Conservation (phyloP, 1,140 invertebrate genomes). For the Heliconius hewitsoni region DNA sequence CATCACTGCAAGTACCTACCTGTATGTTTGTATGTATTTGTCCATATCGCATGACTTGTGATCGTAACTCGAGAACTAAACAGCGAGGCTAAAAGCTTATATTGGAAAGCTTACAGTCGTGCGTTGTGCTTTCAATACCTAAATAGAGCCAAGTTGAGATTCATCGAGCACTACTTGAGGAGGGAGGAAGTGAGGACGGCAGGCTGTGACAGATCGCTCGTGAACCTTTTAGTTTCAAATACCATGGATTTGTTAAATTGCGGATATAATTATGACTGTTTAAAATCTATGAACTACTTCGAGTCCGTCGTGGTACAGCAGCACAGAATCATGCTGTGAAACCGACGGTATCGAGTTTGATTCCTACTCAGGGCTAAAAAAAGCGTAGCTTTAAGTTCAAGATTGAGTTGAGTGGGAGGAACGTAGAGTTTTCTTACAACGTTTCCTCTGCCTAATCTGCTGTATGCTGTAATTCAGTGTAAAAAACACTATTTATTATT, state of each 20-base stretch:
- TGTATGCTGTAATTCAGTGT: no score
- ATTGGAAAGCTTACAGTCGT: constrained; percentile 15
- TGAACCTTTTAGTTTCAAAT: neutral
- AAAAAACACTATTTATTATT: no score
- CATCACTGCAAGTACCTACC: neutral
- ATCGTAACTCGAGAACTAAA: constrained; percentile 8
- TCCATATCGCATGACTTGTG: neutral
- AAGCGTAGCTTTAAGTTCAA: no score
- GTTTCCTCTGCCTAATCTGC: no score
- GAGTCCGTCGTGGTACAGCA: no score
- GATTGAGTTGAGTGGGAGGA: no score
- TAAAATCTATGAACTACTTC: neutral
- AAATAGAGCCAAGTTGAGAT: constrained; percentile 27
- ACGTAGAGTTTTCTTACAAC: no score
- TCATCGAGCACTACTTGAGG: constrained; percentile 13
- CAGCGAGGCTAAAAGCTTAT: neutral
- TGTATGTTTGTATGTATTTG: neutral
- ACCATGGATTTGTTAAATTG: neutral
- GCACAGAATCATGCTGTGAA: no score
- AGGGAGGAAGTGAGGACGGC: constrained; percentile 18
- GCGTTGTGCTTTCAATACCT: constrained; percentile 4
- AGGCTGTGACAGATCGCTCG: constrained; percentile 18
- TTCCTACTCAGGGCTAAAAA: no score
- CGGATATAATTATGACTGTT: neutral
- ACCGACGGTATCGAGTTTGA: no score